Percentiles rank a stretch among this genome's conserved stretches.
Evolutionary conservation across 2,888 invertebrate species (phyloP).

Genomic region (Phortica okadai): DNA sequence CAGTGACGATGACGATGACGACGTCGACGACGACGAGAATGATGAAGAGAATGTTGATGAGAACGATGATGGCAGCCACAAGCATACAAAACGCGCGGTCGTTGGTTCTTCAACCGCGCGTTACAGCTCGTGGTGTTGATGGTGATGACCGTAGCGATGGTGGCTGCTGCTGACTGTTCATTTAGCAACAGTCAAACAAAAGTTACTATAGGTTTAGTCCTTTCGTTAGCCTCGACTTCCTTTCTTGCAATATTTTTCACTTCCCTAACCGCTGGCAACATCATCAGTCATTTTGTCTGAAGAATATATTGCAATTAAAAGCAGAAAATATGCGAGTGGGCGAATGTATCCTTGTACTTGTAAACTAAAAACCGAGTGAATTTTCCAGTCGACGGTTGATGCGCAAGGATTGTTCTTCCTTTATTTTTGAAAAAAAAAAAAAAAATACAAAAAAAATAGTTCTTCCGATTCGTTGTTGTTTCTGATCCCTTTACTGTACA

Average conservation of each 20-base stretch:
- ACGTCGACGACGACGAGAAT: slow-evolving; percentile 49
- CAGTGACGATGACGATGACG: slow-evolving; percentile 37
- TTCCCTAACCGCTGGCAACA: slow-evolving; percentile 43
- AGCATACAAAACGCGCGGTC: slow-evolving; percentile 6
- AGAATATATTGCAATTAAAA: slow-evolving; percentile 70
- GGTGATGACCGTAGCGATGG: slow-evolving; percentile 35
- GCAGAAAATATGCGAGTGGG: slow-evolving; percentile 62
- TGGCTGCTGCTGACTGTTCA: slow-evolving; percentile 53
- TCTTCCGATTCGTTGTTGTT: background rate
- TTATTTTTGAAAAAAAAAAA: too few relatives aligned
- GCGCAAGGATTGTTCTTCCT: background rate
- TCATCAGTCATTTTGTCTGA: slow-evolving; percentile 71
- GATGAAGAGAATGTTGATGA: slow-evolving; percentile 38
- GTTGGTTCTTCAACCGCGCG: background rate
- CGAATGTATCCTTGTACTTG: background rate
- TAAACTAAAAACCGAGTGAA: too few relatives aligned
- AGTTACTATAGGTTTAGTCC: slow-evolving; percentile 34
- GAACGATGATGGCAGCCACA: slow-evolving; percentile 43
- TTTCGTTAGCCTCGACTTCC: slow-evolving; percentile 54
- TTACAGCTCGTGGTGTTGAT: background rate
- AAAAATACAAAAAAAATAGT: background rate
- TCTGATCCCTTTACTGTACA: background rate
- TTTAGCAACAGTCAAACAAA: slow-evolving; percentile 60
- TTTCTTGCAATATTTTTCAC: slow-evolving; percentile 47
- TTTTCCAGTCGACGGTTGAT: background rate